phyloP scores from a whole-genome alignment of 2,888 invertebrate species.

The Phengaris alcon region DNA sequence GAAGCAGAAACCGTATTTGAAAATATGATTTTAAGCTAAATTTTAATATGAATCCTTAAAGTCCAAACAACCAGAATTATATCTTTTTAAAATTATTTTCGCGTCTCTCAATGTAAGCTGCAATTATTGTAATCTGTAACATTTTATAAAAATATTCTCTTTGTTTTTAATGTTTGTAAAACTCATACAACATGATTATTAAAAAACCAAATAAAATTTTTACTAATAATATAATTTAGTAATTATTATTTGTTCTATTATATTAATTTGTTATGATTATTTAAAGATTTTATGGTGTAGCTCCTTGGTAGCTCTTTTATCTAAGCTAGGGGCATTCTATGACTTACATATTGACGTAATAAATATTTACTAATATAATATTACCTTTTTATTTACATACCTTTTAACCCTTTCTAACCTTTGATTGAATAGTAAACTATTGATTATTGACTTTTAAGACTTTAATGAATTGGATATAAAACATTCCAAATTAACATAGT shows the following conservation, averaged over 20 bases:
- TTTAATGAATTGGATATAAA: too few relatives aligned
- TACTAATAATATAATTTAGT: slow-evolving; percentile 37
- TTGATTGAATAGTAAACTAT: too few relatives aligned
- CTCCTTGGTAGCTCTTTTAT: slow-evolving; percentile 36
- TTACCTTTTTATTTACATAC: slow-evolving; percentile 32
- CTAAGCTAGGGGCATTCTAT: slow-evolving; percentile 40
- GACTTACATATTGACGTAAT: slow-evolving; percentile 43
- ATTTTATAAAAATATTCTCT: slow-evolving; percentile 19
- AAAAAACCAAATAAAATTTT: slow-evolving; percentile 42
- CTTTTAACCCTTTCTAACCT: neutral
- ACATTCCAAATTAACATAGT: too few relatives aligned
- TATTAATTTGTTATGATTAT: slow-evolving; percentile 45
- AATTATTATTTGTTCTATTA: slow-evolving; percentile 40
- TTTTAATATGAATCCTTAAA: neutral
- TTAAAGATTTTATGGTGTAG: slow-evolving; percentile 43
- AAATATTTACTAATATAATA: slow-evolving; percentile 41
- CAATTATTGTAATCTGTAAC: slow-evolving; percentile 15
- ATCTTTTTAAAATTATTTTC: neutral
- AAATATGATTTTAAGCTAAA: neutral
- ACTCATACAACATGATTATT: slow-evolving; percentile 16
- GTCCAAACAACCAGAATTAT: neutral
- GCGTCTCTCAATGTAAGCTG: neutral
- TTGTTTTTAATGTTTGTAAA: slow-evolving; percentile 14
- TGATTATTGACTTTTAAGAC: too few relatives aligned
- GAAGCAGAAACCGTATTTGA: neutral